Base-by-base conservation (phyloP, 1,140 invertebrate species). In the Monochamus saltuarius region DNA sequence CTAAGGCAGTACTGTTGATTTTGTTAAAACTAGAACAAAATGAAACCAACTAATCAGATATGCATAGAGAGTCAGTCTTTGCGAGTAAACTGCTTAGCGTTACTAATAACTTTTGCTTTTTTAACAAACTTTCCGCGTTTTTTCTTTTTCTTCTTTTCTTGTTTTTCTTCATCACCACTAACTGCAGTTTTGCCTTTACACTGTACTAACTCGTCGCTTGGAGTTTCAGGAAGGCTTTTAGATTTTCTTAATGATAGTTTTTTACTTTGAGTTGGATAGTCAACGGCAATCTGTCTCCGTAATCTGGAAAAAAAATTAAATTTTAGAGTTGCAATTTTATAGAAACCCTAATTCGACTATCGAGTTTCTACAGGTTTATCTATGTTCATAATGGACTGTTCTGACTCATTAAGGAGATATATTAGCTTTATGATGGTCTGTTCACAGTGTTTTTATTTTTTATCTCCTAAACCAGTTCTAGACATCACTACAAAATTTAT, bases 91-190 rank as follows among this genome's bases (percentile, higher is more conserved):
- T 62, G 61, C 52, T 61, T 69, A 13, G 62, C 66, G 49, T 71
- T 68, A 14, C 53, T 65, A 13, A 71, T 49, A 42, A 64, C 61
- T 56, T 67, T 70, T 22, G 62, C 60, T 51, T 69, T 71, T 40
- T 66, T 71, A 10, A 54, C 57, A 39, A 69, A 63, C 34, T 68
- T 70, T 6, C 38, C 37, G 38, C 56, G 60, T 50, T 67, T 62
- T 39, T 70, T 69, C 56, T 71, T 71, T 54, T 71, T 71, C 39
- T 62, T 63, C 11, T 59, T 66, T n/a, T 61, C 62, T 29, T 55
- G 22, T 29, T 55, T 54, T 51, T 67, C 51, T 19, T 68, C 62
- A 10, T 70, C 57, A 6, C 56, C 38, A 29, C 43, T 61, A 9
- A 57, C 13, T 13, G 45, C 38, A 13, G 42, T 35, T 49, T 66